Evolutionary conservation across 2,888 invertebrate species (phyloP).

Genomic region (Epistrophe grossulariae): DNA sequence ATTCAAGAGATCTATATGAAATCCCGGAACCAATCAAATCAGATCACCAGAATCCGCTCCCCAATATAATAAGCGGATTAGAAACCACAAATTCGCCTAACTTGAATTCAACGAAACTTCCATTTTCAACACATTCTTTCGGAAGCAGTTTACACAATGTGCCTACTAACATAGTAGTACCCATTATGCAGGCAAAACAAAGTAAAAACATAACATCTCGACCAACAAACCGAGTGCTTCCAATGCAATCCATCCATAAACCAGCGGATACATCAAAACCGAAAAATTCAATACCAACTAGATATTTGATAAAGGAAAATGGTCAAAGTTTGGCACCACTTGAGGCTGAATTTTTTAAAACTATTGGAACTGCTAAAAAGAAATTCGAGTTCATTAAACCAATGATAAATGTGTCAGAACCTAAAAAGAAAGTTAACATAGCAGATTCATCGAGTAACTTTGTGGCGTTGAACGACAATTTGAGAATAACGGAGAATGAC

Average conservation of each 20-base stretch:
- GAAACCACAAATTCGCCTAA: neutral
- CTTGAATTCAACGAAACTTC: constrained; percentile 16
- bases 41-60: no score
- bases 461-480: neutral
- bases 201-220: constrained; percentile 82
- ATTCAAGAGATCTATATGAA: neutral
- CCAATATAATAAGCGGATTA: neutral
- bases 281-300: constrained; percentile 34
- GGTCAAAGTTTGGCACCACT: neutral
- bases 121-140: constrained; percentile 85
- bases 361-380: neutral
- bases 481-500: neutral
- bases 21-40: neutral
- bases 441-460: neutral
- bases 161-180: constrained; percentile 90
- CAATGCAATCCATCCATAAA: constrained; percentile 89
- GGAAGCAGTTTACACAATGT: constrained; percentile 86
- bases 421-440: neutral
- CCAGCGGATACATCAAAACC: constrained; percentile 76
- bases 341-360: neutral
- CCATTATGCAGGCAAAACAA: constrained; percentile 85
- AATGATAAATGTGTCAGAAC: neutral
- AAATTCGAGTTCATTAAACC: neutral
- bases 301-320: constrained; percentile 7
- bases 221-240: constrained; percentile 91